Percentiles rank a stretch among this genome's conserved stretches.
Conservation (phyloP, 2,113 vertebrate species). For the Tretioscincus oriximinensis region DNA sequence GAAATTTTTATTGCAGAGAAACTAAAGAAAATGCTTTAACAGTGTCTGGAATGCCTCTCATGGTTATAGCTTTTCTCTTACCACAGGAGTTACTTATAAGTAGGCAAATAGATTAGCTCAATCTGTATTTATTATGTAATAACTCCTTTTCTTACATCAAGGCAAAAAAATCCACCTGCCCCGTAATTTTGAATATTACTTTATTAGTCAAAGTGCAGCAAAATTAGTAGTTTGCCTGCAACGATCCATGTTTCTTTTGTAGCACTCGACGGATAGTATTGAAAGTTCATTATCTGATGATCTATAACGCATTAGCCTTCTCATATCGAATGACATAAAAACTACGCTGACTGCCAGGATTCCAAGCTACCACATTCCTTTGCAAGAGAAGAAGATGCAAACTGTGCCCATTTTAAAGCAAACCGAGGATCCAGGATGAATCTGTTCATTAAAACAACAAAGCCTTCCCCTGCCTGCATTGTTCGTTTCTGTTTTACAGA, state of each 20-base stretch:
- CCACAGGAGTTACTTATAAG: constrained; percentile 60
- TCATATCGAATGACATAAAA: constrained; percentile 55
- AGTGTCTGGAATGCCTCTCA: constrained; percentile 50
- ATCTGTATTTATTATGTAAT: constrained; percentile 49
- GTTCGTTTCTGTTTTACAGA: constrained; percentile 79
- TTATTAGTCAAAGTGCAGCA: constrained; percentile 52
- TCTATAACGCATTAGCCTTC: constrained; percentile 58
- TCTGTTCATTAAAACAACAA: constrained; percentile 73
- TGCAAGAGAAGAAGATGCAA: constrained; percentile 51
- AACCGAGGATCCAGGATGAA: constrained; percentile 61
- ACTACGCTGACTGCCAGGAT: constrained; percentile 39
- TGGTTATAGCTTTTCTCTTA: constrained; percentile 53
- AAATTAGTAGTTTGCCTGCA: constrained; percentile 52
- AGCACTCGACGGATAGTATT: constrained; percentile 33
- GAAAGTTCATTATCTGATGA: constrained; percentile 61
- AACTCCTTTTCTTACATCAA: constrained; percentile 52
- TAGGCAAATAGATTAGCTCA: constrained; percentile 61
- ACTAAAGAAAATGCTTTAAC: constrained; percentile 51
- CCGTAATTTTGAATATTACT: constrained; percentile 50
- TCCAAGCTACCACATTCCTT: constrained; percentile 58
- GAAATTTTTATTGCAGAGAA: constrained; percentile 54
- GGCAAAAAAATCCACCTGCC: constrained; percentile 45
- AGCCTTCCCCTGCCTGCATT: constrained; percentile 76
- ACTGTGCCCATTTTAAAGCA: constrained; percentile 16
- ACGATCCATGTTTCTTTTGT: constrained; percentile 52